phyloP scores from a whole-genome alignment of 2,888 invertebrate species.

The Rotaria socialis region DNA sequence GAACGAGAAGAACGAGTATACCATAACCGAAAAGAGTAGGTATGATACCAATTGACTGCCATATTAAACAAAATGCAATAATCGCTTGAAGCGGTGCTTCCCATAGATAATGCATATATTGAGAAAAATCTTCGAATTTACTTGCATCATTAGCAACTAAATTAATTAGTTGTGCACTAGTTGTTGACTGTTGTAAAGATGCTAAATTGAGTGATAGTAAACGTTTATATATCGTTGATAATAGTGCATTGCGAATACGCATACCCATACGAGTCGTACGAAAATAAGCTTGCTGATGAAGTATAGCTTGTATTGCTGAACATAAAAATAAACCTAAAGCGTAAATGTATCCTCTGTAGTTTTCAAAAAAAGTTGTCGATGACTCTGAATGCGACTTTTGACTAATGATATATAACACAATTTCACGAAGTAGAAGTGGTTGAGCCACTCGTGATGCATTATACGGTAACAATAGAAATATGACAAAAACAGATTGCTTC shows the following conservation, averaged over 20 bases:
- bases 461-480: neutral
- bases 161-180: neutral
- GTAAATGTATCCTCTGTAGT: neutral
- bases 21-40: constrained; percentile 29
- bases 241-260: constrained; percentile 5
- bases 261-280: constrained; percentile 28
- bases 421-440: constrained; percentile 17
- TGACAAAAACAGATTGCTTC: neutral
- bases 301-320: neutral
- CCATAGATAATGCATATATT: constrained; percentile 35
- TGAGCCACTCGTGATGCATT: neutral
- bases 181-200: neutral
- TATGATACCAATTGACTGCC: neutral
- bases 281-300: constrained; percentile 36
- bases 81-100: neutral
- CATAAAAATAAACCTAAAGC: neutral
- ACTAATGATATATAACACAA: neutral
- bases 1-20: neutral
- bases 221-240: neutral
- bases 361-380: neutral
- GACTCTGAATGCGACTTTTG: neutral
- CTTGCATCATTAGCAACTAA: constrained; percentile 33
- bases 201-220: neutral
- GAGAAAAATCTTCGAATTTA: constrained; percentile 27
- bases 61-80: constrained; percentile 29